Conservation (phyloP, 1,140 invertebrate species). For the Danaus melanippus region DNA sequence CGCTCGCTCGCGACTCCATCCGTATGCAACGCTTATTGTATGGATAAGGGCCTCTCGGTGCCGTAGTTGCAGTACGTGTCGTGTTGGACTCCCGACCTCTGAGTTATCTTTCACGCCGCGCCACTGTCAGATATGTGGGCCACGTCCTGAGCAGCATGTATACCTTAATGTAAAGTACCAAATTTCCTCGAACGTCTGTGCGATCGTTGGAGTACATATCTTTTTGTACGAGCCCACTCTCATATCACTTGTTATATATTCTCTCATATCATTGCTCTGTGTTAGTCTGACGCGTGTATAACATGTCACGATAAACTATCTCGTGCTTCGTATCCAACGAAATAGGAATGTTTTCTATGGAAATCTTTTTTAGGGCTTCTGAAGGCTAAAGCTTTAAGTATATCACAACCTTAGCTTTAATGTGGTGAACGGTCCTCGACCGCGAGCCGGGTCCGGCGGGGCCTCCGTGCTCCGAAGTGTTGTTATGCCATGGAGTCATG, state of each 20-base stretch:
- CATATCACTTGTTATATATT: conserved; percentile 69
- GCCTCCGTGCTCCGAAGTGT: conserved; percentile 53
- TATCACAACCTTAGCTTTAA: conserved; percentile 63
- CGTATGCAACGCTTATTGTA: conserved; percentile 72
- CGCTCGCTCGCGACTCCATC: conserved; percentile 38
- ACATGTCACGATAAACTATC: conserved; percentile 42
- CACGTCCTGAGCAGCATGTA: conserved; percentile 57
- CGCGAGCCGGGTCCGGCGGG: conserved; percentile 24
- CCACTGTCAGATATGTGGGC: conserved; percentile 48
- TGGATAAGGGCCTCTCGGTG: conserved; percentile 54
- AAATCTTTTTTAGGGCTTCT: conserved; percentile 25
- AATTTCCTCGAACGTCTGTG: conserved; percentile 47
- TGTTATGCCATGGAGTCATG: conserved; percentile 42
- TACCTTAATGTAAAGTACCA: conserved; percentile 55
- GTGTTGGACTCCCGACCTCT: conserved; percentile 52
- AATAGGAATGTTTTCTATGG: background rate
- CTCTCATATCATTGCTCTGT: conserved; percentile 65
- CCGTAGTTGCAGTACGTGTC: conserved; percentile 70
- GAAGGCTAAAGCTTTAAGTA: conserved; percentile 55
- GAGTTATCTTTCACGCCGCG: conserved; percentile 23
- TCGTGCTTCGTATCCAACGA: conserved; percentile 18
- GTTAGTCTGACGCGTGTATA: conserved; percentile 47
- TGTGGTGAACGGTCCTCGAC: conserved; percentile 43
- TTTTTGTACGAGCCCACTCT: conserved; percentile 67
- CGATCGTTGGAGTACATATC: conserved; percentile 67